Evolutionary conservation across 2,113 vertebrate genomes (phyloP).

Genomic region (Archilochus colubris): DNA sequence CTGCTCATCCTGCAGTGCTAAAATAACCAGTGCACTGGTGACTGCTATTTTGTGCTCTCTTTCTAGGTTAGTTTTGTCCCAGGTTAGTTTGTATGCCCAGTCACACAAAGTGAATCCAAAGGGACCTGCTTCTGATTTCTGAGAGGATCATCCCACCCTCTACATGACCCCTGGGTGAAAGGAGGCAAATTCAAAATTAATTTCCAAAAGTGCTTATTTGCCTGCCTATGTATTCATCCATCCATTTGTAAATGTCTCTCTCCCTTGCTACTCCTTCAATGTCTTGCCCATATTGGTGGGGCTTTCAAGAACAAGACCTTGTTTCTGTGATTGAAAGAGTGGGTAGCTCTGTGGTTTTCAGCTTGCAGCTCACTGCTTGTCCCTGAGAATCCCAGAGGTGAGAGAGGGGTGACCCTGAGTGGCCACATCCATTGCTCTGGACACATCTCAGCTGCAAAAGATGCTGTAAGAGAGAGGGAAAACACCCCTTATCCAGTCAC

Average conservation of each 20-base stretch:
- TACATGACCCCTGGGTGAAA: neutral
- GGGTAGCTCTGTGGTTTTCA: neutral
- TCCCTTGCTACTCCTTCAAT: neutral
- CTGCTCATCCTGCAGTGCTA: neutral
- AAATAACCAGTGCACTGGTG: neutral
- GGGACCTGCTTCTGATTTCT: neutral
- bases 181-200: neutral
- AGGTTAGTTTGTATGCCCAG: no score
- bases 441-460: rapidly evolving
- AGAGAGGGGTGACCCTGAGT: neutral
- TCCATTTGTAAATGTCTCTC: neutral
- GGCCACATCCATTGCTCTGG: rapidly evolving
- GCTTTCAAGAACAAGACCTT: neutral
- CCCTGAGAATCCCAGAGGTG: rapidly evolving
- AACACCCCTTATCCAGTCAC: neutral
- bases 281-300: neutral
- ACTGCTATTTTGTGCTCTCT: neutral
- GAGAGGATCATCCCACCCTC: neutral
- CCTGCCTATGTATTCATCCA: neutral
- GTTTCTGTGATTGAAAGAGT: neutral
- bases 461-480: neutral
- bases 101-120: neutral
- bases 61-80: neutral
- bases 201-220: neutral
- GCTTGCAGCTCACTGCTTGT: neutral